These are phyloP conservation scores for Gorsachius goisagi DNA, from an alignment of 2,113 vertebrate species.

Conservation along the genomic window DNA sequence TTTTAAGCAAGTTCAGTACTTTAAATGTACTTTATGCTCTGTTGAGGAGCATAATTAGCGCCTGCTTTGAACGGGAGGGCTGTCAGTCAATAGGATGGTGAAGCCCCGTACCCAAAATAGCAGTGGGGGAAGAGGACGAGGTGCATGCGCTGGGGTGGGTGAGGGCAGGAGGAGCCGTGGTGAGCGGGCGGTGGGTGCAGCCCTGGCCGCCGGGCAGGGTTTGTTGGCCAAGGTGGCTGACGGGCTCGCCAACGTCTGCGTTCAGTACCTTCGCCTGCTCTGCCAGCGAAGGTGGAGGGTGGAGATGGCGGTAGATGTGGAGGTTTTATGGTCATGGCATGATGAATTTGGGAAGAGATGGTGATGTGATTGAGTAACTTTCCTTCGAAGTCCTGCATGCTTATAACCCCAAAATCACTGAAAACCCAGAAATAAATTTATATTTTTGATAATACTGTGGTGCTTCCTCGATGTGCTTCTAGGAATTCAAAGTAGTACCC, in stretches of 20 bases:
- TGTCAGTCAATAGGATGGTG: not conserved
- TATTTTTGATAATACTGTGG: not conserved
- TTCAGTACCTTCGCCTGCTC: no score
- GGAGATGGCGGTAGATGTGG: not conserved
- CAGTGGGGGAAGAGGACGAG: not conserved
- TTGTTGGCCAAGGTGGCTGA: not conserved
- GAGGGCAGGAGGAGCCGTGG: not conserved
- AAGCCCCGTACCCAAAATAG: not conserved
- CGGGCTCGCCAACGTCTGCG: fast-evolving
- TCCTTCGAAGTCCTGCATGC: not conserved
- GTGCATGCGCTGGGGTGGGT: no score
- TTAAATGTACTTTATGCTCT: not conserved
- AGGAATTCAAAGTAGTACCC: not conserved
- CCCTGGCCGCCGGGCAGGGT: not conserved
- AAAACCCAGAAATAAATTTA: not conserved
- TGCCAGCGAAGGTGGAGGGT: not conserved
- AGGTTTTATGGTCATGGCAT: not conserved
- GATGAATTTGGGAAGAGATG: not conserved
- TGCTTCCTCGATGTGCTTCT: not conserved
- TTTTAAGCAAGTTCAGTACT: not conserved
- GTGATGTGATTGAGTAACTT: not conserved
- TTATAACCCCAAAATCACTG: not conserved
- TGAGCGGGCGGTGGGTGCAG: not conserved
- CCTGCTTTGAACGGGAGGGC: not conserved
- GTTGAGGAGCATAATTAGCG: not conserved